Base-by-base conservation (phyloP, 2,113 vertebrate species). In the Triplophysa dalaica region DNA sequence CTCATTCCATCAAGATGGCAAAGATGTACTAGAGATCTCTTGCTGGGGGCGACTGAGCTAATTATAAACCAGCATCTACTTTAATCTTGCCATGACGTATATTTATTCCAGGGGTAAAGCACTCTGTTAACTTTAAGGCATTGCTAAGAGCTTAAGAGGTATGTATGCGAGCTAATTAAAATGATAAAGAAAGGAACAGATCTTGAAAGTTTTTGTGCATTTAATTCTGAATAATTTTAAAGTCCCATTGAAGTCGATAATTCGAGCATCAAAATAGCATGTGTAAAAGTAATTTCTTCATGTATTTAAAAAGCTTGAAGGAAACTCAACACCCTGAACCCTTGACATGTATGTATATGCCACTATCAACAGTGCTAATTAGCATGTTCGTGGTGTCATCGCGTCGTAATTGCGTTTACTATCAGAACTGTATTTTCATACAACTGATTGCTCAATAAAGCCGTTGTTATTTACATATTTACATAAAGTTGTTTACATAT, bases 11-110 rank as follows among this genome's bases (percentile, higher is more conserved):
- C 89, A 90, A 81, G 72, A 81, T 91, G 87, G 86, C 87, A 91
- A 82, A 91, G 89, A 90, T 86, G 81, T 89, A 90, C 84, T 87
- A 84, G 84, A 86, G 85, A 88, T 83, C 80, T 78, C 84, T 83
- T 43, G 77, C 88, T 85, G 62, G 84, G 79, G 85, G 88, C 81
- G 75, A 83, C 67, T 13, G 3, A 10, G 85, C 88, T 90, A 91
- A 92, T 92, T 90, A 89, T 91, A 90, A 87, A 88, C 85, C 89
- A 84, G 88, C 86, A 86, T 90, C 81, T 87, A 77, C 83, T 87
- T 89, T 87, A 87, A 89, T 92, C 87, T 87, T 88, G 66, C 24
- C 60, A 80, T 81, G 81, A 85, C 76, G 48, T 66, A 82, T 89
- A 88, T 89, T 89, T 89, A 87, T 88, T 84, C 79, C 72, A 81